These are phyloP conservation scores for Whitmania pigra DNA, from an alignment of 1,140 invertebrate species.

Conservation along the genomic window DNA sequence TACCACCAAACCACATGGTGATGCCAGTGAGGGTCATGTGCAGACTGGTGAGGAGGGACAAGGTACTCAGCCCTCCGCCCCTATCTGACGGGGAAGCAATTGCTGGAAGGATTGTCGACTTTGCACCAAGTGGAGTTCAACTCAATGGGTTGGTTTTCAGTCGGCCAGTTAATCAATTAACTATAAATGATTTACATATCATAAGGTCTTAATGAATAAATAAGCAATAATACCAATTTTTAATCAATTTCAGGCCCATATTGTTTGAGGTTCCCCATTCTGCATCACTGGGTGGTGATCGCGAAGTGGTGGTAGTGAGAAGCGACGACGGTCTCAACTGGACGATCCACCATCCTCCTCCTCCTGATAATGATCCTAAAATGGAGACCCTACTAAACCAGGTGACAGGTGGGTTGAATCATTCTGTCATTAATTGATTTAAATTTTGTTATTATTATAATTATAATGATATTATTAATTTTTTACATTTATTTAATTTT, in stretches of 20 bases:
- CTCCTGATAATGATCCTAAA: background rate
- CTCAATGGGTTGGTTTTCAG: background rate
- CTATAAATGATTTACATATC: conserved; percentile 42
- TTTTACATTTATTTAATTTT: background rate
- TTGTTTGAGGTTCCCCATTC: conserved; percentile 91
- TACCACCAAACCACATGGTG: conserved; percentile 57
- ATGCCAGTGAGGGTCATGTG: conserved; percentile 23
- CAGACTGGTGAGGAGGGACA: conserved; percentile 17
- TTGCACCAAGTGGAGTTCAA: conserved; percentile 11
- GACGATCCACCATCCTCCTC: conserved; percentile 37
- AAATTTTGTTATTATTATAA: no score
- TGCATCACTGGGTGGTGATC: conserved; percentile 82
- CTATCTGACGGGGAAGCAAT: conserved; percentile 18
- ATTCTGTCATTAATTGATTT: background rate
- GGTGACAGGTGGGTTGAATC: background rate
- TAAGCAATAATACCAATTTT: background rate
- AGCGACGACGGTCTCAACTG: conserved; percentile 96
- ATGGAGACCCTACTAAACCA: conserved; percentile 3
- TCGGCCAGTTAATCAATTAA: background rate
- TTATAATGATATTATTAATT: no score
- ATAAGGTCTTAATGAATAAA: background rate
- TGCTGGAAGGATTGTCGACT: conserved; percentile 11
- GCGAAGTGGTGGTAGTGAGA: conserved; percentile 89
- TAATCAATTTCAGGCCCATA: conserved; percentile 11
- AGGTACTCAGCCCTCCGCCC: conserved; percentile 8